A percentile compares a stretch with the other conserved stretches of the same genome.
Evolutionary conservation across 2,888 invertebrate genomes (phyloP).

Genomic region (Hemithea aestivaria): DNA sequence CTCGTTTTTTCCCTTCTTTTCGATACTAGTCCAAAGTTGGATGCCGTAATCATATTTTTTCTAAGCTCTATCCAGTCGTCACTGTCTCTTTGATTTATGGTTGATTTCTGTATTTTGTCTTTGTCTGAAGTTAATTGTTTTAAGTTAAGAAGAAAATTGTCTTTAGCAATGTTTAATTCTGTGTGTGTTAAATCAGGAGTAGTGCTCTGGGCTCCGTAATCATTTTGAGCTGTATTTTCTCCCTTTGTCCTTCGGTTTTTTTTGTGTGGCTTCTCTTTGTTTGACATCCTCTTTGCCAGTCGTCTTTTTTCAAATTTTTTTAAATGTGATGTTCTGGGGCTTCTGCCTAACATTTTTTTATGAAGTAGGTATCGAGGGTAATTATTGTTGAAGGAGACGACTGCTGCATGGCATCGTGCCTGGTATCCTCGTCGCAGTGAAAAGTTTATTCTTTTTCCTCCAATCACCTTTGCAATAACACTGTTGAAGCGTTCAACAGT

Average conservation of each 20-base stretch:
- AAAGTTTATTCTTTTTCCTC: conserved; percentile 43
- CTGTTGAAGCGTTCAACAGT: conserved; percentile 35
- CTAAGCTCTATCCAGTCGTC: conserved; percentile 25
- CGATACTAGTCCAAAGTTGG: conserved; percentile 1
- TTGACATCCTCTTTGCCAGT: conserved; percentile 18
- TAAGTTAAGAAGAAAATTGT: conserved; percentile 19
- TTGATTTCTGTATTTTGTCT: conserved; percentile 15
- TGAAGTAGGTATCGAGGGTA: conserved; percentile 5
- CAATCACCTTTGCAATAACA: conserved; percentile 35
- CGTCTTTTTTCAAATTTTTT: conserved; percentile 18
- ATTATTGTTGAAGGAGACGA: conserved; percentile 32
- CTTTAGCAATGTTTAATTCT: conserved; percentile 14
- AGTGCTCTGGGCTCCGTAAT: conserved; percentile 20
- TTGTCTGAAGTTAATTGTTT: conserved; percentile 14
- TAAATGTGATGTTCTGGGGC: neutral
- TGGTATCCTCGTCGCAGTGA: conserved; percentile 32
- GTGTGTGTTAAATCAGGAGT: conserved; percentile 21
- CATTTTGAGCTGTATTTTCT: conserved; percentile 9
- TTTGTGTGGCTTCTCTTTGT: conserved; percentile 15
- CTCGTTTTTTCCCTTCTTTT: neutral
- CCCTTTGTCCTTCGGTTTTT: conserved; percentile 10
- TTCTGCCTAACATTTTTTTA: conserved; percentile 13
- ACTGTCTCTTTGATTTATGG: conserved; percentile 25
- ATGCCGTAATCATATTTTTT: conserved; percentile 3
- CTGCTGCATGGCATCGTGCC: conserved; percentile 36